A percentile compares a stretch with the other conserved stretches of the same genome.
Conservation (phyloP, 2,888 invertebrate genomes). For the Diogma glabrata region DNA sequence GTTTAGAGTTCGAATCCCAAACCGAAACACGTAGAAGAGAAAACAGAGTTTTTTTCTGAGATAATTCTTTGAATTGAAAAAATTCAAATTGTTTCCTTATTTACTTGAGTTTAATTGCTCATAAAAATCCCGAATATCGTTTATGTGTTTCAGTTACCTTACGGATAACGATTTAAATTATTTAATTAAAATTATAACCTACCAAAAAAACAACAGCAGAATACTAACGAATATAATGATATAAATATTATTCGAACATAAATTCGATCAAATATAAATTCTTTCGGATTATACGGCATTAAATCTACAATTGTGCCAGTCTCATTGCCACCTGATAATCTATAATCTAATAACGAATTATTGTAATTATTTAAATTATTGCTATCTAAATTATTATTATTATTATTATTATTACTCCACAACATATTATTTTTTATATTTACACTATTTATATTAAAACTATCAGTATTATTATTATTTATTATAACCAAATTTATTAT, state of each 20-base stretch:
- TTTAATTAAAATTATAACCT: slow-evolving; percentile 35
- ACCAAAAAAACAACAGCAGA: slow-evolving; percentile 76
- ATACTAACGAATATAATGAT: slow-evolving; percentile 62
- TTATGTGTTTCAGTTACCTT: too few relatives aligned
- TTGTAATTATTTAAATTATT: background rate
- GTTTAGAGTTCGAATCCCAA: too few relatives aligned
- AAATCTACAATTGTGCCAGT: slow-evolving; percentile 5
- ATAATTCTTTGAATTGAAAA: too few relatives aligned
- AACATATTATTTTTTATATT: background rate
- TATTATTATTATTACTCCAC: background rate
- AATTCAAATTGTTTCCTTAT: too few relatives aligned
- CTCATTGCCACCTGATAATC: background rate
- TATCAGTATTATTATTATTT: slow-evolving; percentile 3
- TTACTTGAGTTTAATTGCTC: too few relatives aligned
- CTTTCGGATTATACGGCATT: slow-evolving; percentile 35
- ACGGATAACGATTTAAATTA: too few relatives aligned
- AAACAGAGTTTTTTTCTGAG: too few relatives aligned
- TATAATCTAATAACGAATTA: slow-evolving; percentile 3
- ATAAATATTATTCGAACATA: slow-evolving; percentile 64
- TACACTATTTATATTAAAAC: background rate
- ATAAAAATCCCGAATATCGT: too few relatives aligned
- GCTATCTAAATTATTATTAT: slow-evolving; percentile 1
- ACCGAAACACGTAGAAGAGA: too few relatives aligned
- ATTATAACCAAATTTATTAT: slow-evolving; percentile 1
- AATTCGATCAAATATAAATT: slow-evolving; percentile 63